Evolutionary conservation across 2,113 vertebrate species (phyloP), one percentile per base, ranked within the genome.

Genomic region (Microcebus griseorufus): DNA sequence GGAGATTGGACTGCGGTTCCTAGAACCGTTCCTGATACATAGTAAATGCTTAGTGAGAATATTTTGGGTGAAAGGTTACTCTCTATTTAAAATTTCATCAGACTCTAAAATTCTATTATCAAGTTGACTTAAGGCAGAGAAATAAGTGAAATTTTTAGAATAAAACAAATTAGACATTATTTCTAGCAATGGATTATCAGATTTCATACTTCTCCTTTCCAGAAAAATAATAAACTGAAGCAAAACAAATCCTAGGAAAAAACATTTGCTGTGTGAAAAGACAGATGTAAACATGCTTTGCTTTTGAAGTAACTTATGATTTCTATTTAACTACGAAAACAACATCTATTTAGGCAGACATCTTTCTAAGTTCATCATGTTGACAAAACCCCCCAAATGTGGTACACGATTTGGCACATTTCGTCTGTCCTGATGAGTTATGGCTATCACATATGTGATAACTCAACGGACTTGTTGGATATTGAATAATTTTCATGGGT

Each of bases 341-440:
- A 76, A 84, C 85, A 67, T 90, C 81, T 95, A 90, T 67, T 96
- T 84, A 94, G 95, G 93, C 6, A 0, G 72, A 37, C 16, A 80
- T 91, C 93, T 94, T 76, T 94, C 84, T 29, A 91, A 88, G n/a
- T 87, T 97, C 64, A 94, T 96, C 45, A 6, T 55, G 69, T 9
- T 96, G 96, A 97, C 91, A 97, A 70, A 87, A 97, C 32, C 76
- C 72, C 72, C 76, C 60, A 45, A 6, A 45, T 55, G 62, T 55
- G 53, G 6, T 93, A 34, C 0, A 37, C 88, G 94, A 16, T 42
- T 96, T 48, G 20, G 69, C 96, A 96, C 92, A 84, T 97, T 90
- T 96, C 48, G 88, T 5, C 73, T 98, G 89, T 95, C 94, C 89
- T 92, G 73, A 58, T 98, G 98, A 98, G 65, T 96, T 96, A 98